Evolutionary conservation across 2,888 invertebrate species (phyloP).

Genomic region (Rambutsinella grinnellia): DNA sequence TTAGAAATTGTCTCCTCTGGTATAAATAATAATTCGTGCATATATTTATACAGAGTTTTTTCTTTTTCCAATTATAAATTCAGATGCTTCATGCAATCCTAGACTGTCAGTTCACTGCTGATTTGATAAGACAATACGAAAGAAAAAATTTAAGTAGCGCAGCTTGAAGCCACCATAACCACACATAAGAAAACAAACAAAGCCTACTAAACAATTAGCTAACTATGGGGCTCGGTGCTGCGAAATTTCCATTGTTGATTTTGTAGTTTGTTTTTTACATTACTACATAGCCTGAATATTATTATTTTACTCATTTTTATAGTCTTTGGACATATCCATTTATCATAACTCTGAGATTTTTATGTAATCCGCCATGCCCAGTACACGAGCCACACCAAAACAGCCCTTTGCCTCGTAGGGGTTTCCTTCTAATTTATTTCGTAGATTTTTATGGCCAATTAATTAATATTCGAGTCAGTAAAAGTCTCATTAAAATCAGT

Average conservation of each 20-base stretch:
- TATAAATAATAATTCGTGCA: neutral
- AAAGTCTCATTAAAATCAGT: neutral
- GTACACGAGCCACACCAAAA: neutral
- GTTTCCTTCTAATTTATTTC: slow-evolving; percentile 1
- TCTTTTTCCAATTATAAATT: slow-evolving; percentile 46
- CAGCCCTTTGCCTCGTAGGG: slow-evolving; percentile 15
- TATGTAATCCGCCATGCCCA: neutral
- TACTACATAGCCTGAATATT: too few relatives aligned
- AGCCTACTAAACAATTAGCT: slow-evolving; percentile 3
- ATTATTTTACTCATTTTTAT: neutral
- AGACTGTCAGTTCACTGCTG: slow-evolving; percentile 23
- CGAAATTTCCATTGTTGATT: neutral
- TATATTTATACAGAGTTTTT: neutral
- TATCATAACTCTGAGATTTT: neutral
- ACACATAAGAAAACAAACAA: neutral
- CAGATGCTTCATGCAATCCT: slow-evolving; percentile 9
- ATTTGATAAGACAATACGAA: slow-evolving; percentile 37
- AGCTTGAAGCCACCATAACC: slow-evolving; percentile 15
- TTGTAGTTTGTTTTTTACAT: neutral
- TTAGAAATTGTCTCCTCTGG: neutral
- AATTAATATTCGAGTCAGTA: neutral
- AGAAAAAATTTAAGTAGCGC: slow-evolving; percentile 13
- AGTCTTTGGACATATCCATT: neutral
- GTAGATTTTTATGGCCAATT: neutral
- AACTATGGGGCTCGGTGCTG: neutral